These are phyloP conservation scores for Urechis unicinctus DNA, from an alignment of 2,888 invertebrate species.

Conservation along the genomic window DNA sequence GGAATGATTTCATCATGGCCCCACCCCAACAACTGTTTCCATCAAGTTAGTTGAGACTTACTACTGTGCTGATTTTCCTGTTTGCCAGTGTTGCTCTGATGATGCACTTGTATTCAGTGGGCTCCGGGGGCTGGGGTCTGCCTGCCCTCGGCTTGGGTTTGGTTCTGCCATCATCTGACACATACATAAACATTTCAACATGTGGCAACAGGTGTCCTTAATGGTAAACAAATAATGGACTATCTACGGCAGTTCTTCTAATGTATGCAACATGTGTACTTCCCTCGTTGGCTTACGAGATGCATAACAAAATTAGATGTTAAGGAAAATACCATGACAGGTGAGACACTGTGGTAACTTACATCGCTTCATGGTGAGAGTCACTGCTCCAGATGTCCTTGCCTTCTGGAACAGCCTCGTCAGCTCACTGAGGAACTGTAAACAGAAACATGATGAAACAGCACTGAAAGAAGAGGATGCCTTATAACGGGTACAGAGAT, in stretches of 20 bases:
- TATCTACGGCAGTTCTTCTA: too few species aligned
- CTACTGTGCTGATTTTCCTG: slow-evolving; percentile 61
- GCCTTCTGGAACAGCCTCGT: slow-evolving; percentile 80
- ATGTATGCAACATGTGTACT: too few species aligned
- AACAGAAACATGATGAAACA: slow-evolving; percentile 9
- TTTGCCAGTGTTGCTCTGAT: slow-evolving; percentile 72
- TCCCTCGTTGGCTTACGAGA: too few species aligned
- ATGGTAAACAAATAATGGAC: too few species aligned
- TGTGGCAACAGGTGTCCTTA: too few species aligned
- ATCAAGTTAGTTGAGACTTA: too few species aligned
- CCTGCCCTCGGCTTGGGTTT: slow-evolving; percentile 54
- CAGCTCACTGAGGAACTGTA: slow-evolving; percentile 75
- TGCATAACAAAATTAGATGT: too few species aligned
- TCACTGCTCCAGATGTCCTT: slow-evolving; percentile 64
- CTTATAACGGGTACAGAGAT: neutral
- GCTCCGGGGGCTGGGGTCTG: slow-evolving; percentile 35
- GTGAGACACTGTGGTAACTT: slow-evolving; percentile 22
- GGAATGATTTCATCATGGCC: too few species aligned
- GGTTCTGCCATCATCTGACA: slow-evolving; percentile 51
- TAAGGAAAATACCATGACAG: too few species aligned
- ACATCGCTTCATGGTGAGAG: slow-evolving; percentile 83
- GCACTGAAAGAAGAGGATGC: neutral
- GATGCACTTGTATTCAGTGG: slow-evolving; percentile 72
- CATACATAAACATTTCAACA: too few species aligned
- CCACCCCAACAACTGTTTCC: too few species aligned